A percentile compares a stretch with the other conserved stretches of the same genome.
Evolutionary conservation across 2,797 vertebrate species (phyloP).

Genomic region (Alectoris magna): DNA sequence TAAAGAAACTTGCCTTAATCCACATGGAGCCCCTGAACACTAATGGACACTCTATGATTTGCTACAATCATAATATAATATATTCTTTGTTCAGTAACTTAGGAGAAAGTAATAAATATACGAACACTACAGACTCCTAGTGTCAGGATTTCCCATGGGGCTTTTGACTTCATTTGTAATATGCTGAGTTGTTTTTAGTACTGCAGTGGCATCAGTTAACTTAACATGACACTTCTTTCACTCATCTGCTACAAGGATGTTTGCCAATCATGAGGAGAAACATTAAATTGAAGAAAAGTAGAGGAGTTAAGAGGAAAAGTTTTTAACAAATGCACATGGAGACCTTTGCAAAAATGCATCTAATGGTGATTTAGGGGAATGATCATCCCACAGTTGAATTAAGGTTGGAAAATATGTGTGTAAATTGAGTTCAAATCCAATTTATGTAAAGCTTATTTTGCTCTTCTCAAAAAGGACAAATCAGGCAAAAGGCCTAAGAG

Average conservation of each 20-base stretch:
- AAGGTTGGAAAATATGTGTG: not conserved
- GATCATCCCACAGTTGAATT: not conserved
- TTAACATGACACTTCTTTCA: constrained; percentile 40
- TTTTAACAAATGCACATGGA: not conserved
- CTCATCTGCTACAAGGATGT: not conserved
- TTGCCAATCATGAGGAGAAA: constrained; percentile 26
- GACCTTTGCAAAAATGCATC: not conserved
- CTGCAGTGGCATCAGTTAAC: constrained; percentile 38
- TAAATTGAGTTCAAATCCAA: not conserved
- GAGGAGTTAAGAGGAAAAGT: constrained; percentile 3
- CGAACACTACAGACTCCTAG: not conserved
- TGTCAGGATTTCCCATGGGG: not conserved
- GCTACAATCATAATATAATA: constrained; percentile 27
- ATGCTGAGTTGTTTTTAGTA: constrained; percentile 20
- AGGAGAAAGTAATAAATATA: constrained; percentile 65
- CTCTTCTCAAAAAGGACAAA: not conserved
- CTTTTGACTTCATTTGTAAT: constrained; percentile 46
- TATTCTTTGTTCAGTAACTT: constrained; percentile 59
- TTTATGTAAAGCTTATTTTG: not conserved
- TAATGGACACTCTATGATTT: constrained; percentile 41
- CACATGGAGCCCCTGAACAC: not conserved
- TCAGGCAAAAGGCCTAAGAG: not conserved
- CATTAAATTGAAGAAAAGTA: constrained; percentile 37
- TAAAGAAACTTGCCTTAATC: constrained; percentile 45
- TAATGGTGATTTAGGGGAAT: not conserved